These are phyloP conservation scores for Actinia tenebrosa DNA, from an alignment of 64 coral and sea anemone genomes.

Conservation along the genomic window DNA sequence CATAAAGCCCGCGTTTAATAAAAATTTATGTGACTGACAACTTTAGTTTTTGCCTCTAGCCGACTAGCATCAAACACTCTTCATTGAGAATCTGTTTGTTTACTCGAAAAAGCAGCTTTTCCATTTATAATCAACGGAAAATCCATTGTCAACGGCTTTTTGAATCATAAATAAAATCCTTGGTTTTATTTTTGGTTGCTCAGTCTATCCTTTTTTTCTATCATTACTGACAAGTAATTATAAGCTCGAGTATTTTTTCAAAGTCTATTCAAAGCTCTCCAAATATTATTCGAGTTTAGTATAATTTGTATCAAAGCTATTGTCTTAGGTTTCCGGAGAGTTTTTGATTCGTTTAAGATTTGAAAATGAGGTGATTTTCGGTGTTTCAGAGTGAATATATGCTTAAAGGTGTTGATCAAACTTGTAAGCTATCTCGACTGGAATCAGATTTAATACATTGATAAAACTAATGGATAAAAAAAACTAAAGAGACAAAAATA, in stretches of 20 bases:
- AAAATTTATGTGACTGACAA: neutral
- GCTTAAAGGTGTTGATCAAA: neutral
- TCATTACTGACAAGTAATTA: neutral
- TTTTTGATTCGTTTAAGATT: neutral
- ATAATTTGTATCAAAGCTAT: neutral
- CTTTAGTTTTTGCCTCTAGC: neutral
- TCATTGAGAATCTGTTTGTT: neutral
- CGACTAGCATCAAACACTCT: neutral
- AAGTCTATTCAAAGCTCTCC: neutral
- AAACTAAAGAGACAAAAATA: neutral
- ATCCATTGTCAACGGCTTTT: neutral
- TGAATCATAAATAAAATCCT: neutral
- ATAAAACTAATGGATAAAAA: neutral
- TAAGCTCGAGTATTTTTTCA: neutral
- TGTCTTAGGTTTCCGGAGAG: constrained; percentile 3
- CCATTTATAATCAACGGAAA: neutral
- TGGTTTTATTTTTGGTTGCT: neutral
- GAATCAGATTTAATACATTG: neutral
- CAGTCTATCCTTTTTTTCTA: neutral
- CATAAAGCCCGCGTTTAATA: neutral
- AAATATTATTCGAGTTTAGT: constrained; percentile 1
- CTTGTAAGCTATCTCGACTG: neutral
- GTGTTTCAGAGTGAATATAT: neutral
- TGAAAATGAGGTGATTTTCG: neutral
- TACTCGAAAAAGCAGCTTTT: neutral